Evolutionary conservation across 1,140 invertebrate genomes (phyloP), one percentile per base, ranked within the genome.

Genomic region (Sipha flava): DNA sequence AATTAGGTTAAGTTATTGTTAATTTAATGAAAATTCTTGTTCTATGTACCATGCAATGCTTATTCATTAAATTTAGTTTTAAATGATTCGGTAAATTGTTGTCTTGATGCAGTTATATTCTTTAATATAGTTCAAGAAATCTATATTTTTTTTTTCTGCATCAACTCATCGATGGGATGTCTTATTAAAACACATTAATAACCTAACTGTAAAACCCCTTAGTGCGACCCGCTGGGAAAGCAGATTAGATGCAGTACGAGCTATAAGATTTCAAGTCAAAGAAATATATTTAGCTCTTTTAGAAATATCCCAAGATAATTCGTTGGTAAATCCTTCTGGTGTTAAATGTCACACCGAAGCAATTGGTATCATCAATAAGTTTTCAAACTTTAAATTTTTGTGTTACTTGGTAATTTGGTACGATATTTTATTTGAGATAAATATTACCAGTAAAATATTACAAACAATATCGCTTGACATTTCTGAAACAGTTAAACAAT

Each of bases 401-500:
- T 70, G 81, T 82, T 82, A 59, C 79, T 82, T 84, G 79, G 79
- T 83, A 52, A 80, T 84, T 82, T 84, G 83, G 82, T 84, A 85
- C 82, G 82, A 84, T 54, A 64, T 83, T 72, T 77, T 83, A 72
- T 83, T 81, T 70, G 80, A 83, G 80, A 81, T 83, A 23, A 81
- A 83, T 82, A 80, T 84, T 73, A 79, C 81, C 21, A 84, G 82
- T 82, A 84, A 84, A 52, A 52, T 52, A 16, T 52, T 9, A 52
- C 47, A 52, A 52, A 7, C 47, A 52, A 52, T 52, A 52, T 52
- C 47, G 16, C 47, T 52, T 52, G 47, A 52, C 47, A 16, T 52
- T 9, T 52, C 47, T 52, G 47, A 52, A 52, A 52, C 47, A 52
- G 47, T 52, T 9, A 52, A 52, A 52, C 47, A 52, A 52, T 52